Evolutionary conservation across 2,888 invertebrate species (phyloP).

Genomic region (Tortricodes alternella): DNA sequence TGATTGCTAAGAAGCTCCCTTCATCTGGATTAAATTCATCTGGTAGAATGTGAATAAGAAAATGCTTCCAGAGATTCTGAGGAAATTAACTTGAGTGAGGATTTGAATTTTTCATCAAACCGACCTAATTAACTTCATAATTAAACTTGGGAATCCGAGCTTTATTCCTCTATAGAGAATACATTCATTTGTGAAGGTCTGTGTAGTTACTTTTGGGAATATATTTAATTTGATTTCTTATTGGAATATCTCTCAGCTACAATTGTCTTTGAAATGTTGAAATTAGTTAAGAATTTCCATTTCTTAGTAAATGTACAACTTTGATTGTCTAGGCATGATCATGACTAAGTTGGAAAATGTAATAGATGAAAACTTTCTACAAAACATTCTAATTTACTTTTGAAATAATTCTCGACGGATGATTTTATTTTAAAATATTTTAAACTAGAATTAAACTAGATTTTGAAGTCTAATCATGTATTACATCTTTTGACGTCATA

Average conservation of each 20-base stretch:
- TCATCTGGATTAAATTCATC: constrained; percentile 59
- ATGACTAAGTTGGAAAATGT: no score
- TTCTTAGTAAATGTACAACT: neutral
- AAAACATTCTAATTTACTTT: no score
- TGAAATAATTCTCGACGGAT: no score
- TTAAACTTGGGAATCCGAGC: constrained; percentile 68
- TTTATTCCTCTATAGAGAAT: constrained; percentile 65
- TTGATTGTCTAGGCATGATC: no score
- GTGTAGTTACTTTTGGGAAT: constrained; percentile 20
- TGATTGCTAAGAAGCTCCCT: constrained; percentile 43
- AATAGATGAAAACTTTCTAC: no score
- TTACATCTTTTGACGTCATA: no score
- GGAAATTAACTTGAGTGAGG: constrained; percentile 74
- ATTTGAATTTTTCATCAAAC: constrained; percentile 79
- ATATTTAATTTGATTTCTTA: constrained; percentile 23
- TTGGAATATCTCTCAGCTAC: neutral
- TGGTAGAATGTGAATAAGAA: constrained; percentile 61
- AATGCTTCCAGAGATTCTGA: constrained; percentile 61
- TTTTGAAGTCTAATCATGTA: no score
- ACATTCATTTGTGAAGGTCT: constrained; percentile 34
- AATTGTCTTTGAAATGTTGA: constrained; percentile 8
- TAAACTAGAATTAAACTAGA: no score
- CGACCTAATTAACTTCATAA: constrained; percentile 77
- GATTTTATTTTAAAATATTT: no score
- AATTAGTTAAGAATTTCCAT: neutral